These are phyloP conservation scores for Pristionchus fissidentatus DNA, from an alignment of 2,888 invertebrate genomes.

Conservation along the genomic window DNA sequence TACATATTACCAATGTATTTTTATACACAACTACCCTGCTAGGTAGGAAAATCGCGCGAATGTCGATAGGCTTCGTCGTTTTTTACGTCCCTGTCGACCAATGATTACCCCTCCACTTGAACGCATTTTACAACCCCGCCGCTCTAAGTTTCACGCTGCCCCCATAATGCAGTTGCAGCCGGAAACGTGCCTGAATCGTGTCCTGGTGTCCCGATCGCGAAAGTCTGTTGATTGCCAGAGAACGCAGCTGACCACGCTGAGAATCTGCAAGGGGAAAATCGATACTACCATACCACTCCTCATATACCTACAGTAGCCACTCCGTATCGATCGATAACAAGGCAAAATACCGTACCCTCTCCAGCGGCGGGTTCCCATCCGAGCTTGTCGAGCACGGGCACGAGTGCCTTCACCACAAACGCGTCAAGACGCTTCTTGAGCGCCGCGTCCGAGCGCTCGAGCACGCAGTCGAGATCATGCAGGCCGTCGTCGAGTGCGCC, in stretches of 20 bases:
- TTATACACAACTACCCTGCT: no score
- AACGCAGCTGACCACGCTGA: constrained; percentile 60
- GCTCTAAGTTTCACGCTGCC: not conserved
- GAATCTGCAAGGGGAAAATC: constrained; percentile 53
- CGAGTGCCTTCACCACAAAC: constrained; percentile 63
- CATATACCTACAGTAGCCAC: not conserved
- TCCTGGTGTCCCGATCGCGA: constrained; percentile 65
- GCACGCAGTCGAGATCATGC: constrained; percentile 54
- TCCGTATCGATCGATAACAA: not conserved
- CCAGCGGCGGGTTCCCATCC: constrained; percentile 66
- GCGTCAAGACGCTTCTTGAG: constrained; percentile 58
- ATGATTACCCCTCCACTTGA: not conserved
- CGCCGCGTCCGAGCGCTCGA: constrained; percentile 52
- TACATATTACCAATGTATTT: no score
- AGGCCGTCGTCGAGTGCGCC: constrained; percentile 51
- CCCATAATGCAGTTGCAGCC: not conserved
- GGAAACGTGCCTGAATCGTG: constrained; percentile 56
- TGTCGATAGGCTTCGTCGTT: no score
- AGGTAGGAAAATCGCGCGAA: no score
- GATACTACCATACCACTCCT: not conserved
- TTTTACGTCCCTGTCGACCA: no score
- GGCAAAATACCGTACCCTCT: constrained; percentile 56
- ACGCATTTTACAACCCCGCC: not conserved
- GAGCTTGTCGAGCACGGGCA: constrained; percentile 63
- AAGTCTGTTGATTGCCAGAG: constrained; percentile 63